These are phyloP conservation scores for Apis mellifera DNA, from an alignment of 1,140 invertebrate species.

Conservation along the genomic window DNA sequence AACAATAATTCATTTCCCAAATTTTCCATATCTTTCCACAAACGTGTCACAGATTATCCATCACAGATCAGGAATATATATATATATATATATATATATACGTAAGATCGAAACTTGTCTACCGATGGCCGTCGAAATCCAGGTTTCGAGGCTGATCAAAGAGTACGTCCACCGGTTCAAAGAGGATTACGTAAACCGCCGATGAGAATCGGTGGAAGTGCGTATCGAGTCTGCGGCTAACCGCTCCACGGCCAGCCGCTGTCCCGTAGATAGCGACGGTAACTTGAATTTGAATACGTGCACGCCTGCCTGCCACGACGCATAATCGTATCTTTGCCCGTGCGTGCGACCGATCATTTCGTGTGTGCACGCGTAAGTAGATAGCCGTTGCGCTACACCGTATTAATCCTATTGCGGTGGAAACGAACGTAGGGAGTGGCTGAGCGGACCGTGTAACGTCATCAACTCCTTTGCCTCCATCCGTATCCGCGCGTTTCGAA, in stretches of 20 bases:
- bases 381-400: slow-evolving; percentile 48
- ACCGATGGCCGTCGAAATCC: not conserved
- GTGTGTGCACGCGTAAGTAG: slow-evolving; percentile 54
- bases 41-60: not conserved
- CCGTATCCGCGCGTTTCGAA: not conserved
- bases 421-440: slow-evolving; percentile 32
- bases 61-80: too few relatives aligned
- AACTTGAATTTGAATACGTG: slow-evolving; percentile 62
- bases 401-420: slow-evolving; percentile 64
- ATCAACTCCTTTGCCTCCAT: not conserved
- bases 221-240: slow-evolving; percentile 71
- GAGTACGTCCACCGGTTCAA: slow-evolving; percentile 27
- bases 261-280: slow-evolving; percentile 54
- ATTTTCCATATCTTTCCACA: too few relatives aligned
- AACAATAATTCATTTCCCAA: too few relatives aligned
- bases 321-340: slow-evolving; percentile 32
- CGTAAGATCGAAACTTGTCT: slow-evolving; percentile 23
- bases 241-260: slow-evolving; percentile 61
- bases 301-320: slow-evolving; percentile 37
- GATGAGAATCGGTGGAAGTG: slow-evolving; percentile 65
- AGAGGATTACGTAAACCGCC: slow-evolving; percentile 59
- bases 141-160: slow-evolving; percentile 25
- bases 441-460: not conserved
- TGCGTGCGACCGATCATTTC: slow-evolving; percentile 23
- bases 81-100: too few relatives aligned